Base-by-base conservation (phyloP, 1,140 invertebrate genomes). In the Drosophila kurseongensis region DNA sequence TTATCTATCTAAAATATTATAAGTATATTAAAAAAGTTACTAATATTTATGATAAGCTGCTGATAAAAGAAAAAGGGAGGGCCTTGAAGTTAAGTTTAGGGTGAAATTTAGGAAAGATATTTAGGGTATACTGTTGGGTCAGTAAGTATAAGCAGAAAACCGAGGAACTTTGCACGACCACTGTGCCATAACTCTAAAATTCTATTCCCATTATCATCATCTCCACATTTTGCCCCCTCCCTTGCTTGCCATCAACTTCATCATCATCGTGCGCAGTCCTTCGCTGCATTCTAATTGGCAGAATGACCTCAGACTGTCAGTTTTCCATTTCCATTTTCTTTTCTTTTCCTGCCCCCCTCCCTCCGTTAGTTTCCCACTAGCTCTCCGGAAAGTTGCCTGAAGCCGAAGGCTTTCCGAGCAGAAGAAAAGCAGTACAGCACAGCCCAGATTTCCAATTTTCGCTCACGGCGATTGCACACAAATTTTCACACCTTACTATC, bases 241-340 rank as follows among this genome's bases (percentile, higher is more conserved):
- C 18, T 27, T 27, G 32, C 12, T 29, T 23, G 10, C 50, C 10
- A 38, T 60, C 48, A 51, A 32, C 48, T 32, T 16, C 14, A 4
- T 32, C 14, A 14, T 23, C 44, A 48, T 52, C 32, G 32, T 18
- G 14, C 10, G 32, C 51, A 62, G 27, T 42, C 36, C 51, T 56
- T 32, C 38, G 2, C 27, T 58, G 56, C 32, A 61, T 61, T 65
- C 18, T 65, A 61, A 65, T 65, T 65, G 61, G 40, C 61, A 65
- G 61, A 62, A 61, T 65, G 61, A 65, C 61, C 61, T 65, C 57
- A 36, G 42, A 41, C 59, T 65, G 42, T 23, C 59, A 50, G 59
- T 40, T 67, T 63, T 63, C 18, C 41, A 4, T 40, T 32, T 62
- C 18, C 32, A 7, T 32, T 40, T 41, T 8, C 44, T 23, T 48